Conservation (phyloP, 2,113 vertebrate species). For the Mus spicilegus region DNA sequence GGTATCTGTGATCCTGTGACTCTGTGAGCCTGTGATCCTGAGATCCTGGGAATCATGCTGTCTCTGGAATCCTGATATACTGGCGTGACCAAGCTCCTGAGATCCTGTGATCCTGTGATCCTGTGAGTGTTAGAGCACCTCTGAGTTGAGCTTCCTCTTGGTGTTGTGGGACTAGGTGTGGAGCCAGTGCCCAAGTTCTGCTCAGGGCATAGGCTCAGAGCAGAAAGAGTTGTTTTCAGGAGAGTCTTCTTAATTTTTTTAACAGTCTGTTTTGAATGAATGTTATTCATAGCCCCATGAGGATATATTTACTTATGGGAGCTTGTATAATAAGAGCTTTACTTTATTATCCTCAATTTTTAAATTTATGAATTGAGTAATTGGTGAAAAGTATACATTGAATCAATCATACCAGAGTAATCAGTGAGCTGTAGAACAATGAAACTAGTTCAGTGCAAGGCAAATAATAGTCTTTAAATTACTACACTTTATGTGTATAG, state of each 20-base stretch:
- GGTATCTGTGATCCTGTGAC: too few relatives aligned
- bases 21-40: too few relatives aligned
- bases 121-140: too few relatives aligned
- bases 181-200: too few relatives aligned
- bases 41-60: too few relatives aligned
- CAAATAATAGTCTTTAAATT: slow-evolving; percentile 9
- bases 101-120: too few relatives aligned
- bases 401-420: slow-evolving; percentile 17
- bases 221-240: background rate
- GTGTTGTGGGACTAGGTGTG: too few relatives aligned
- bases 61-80: too few relatives aligned
- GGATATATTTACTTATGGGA: slow-evolving; percentile 49
- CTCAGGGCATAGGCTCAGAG: too few relatives aligned
- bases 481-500: slow-evolving; percentile 14
- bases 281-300: slow-evolving; percentile 19
- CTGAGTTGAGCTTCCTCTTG: too few relatives aligned
- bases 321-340: background rate
- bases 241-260: background rate
- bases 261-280: background rate
- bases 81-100: too few relatives aligned
- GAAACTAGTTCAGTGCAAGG: slow-evolving; percentile 39
- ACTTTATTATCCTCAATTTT: slow-evolving; percentile 39
- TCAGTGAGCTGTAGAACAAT: slow-evolving; percentile 6
- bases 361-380: slow-evolving; percentile 45
- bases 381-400: slow-evolving; percentile 13